phyloP scores from a whole-genome alignment of 2,113 vertebrate species.

The Terrapene triunguis region DNA sequence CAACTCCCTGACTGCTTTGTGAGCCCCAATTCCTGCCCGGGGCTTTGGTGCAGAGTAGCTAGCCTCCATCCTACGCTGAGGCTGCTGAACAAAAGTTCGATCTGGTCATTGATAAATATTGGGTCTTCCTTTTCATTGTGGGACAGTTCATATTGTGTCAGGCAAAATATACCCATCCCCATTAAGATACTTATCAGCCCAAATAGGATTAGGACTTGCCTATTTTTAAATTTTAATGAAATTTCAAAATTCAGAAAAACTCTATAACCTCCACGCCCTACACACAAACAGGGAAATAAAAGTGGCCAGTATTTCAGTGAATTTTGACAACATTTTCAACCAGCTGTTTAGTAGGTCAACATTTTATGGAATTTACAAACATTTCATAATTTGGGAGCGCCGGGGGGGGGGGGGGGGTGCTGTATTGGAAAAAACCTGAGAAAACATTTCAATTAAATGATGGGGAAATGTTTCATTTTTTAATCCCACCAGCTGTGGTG shows the following conservation, averaged over 20 bases:
- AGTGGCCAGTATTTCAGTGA: background rate
- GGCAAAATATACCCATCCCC: background rate
- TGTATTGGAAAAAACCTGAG: background rate
- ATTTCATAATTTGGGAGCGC: background rate
- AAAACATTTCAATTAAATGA: background rate
- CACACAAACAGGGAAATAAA: no score
- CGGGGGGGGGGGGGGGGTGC: rapidly evolving
- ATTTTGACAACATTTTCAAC: background rate
- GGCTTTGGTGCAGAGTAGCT: background rate
- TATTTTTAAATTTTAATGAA: background rate
- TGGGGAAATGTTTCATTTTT: background rate
- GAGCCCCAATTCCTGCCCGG: background rate
- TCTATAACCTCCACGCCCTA: background rate
- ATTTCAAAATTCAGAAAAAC: background rate
- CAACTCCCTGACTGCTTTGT: background rate
- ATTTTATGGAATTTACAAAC: background rate
- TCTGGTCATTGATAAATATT: background rate
- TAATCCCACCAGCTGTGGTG: background rate
- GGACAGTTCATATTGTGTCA: background rate
- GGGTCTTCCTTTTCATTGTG: background rate
- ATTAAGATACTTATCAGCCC: background rate
- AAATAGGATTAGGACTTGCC: background rate
- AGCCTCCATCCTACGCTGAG: background rate
- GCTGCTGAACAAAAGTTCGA: background rate
- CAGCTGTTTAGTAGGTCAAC: background rate